Base-by-base conservation (phyloP, 2,797 vertebrate species). In the Lateolabrax maculatus region DNA sequence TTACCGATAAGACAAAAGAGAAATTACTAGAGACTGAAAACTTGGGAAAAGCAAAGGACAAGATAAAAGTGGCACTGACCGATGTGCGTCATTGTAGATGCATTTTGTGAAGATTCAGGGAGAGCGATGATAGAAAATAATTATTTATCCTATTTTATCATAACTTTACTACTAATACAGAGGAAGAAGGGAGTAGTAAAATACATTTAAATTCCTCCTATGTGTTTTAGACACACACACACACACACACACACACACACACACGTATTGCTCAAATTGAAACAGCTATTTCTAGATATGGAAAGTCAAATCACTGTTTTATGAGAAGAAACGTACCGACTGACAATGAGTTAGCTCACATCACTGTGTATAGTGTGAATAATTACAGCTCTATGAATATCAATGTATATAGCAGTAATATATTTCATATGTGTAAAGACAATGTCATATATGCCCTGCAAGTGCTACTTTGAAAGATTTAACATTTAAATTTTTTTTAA, bases 321-420 rank as follows among this genome's bases (percentile, higher is more conserved):
- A 51, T 57, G 49, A 36, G 19, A 48, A 58, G 58, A 72, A 52
- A 66, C 2, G 0, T 11, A 62, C 34, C 53, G 60, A 58, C 48
- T 67, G 60, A 46, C 66, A 65, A 29, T 57, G 51, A 72, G 34
- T 84, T 56, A 39, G 39, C 25, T 77, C 27, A 31, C 61, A 80
- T 79, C 48, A 74, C 34, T 83, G 65, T 86, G 85, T 84, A 90
- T 52, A 87, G 69, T 90, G 89, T 87, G 61, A 85, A 90, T 91
- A 90, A 64, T 65, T 70, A 83, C 25, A 82, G 55, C 66, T 81
- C 65, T 81, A 66, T 83, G 29, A 63, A 75, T 62, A 85, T 75
- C 31, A 55, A 27, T 89, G 78, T 90, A 90, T 49, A 91, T 84
- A 86, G 9, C n/a, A 52, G 77, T 69, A 69, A 75, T 62, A 73